Evolutionary conservation across 2,888 invertebrate genomes (phyloP).

Genomic region (Notodonta ziczac): DNA sequence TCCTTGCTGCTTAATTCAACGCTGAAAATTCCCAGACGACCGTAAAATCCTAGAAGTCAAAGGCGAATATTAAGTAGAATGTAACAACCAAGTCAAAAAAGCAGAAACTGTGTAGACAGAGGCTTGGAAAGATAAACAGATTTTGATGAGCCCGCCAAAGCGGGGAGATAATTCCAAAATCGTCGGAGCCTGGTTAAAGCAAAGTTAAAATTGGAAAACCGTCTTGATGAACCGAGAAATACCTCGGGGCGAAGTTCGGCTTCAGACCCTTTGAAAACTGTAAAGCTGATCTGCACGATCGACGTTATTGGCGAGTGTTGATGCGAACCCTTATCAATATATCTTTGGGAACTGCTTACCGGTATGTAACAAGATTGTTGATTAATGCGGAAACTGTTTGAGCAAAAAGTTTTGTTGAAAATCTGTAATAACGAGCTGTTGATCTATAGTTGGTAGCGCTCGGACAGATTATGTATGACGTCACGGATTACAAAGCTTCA

Average conservation of each 20-base stretch:
- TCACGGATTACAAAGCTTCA: too few relatives aligned
- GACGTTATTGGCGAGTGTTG: slow-evolving; percentile 66
- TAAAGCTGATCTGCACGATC: slow-evolving; percentile 70
- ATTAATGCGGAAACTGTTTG: slow-evolving; percentile 18
- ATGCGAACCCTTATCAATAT: slow-evolving; percentile 67
- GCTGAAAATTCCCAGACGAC: background rate
- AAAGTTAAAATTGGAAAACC: slow-evolving; percentile 81
- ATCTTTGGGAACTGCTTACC: slow-evolving; percentile 47
- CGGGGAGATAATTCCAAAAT: slow-evolving; percentile 74
- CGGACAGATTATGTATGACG: too few relatives aligned
- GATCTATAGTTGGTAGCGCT: too few relatives aligned
- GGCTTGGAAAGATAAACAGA: slow-evolving; percentile 67
- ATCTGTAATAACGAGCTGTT: too few relatives aligned
- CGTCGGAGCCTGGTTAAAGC: slow-evolving; percentile 60
- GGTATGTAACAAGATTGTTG: slow-evolving; percentile 40
- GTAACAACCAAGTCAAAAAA: slow-evolving; percentile 38
- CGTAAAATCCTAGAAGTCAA: slow-evolving; percentile 1
- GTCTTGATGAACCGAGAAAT: slow-evolving; percentile 76
- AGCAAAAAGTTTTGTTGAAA: background rate
- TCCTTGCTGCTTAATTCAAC: background rate
- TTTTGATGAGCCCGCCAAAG: slow-evolving; percentile 72
- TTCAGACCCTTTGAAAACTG: slow-evolving; percentile 72
- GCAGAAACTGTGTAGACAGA: slow-evolving; percentile 39
- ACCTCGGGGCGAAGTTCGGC: slow-evolving; percentile 72
- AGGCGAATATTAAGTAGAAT: slow-evolving; percentile 20